Evolutionary conservation across 2,797 vertebrate species (phyloP), one percentile per base, ranked within the genome.

Genomic region (Buceros bicornis): DNA sequence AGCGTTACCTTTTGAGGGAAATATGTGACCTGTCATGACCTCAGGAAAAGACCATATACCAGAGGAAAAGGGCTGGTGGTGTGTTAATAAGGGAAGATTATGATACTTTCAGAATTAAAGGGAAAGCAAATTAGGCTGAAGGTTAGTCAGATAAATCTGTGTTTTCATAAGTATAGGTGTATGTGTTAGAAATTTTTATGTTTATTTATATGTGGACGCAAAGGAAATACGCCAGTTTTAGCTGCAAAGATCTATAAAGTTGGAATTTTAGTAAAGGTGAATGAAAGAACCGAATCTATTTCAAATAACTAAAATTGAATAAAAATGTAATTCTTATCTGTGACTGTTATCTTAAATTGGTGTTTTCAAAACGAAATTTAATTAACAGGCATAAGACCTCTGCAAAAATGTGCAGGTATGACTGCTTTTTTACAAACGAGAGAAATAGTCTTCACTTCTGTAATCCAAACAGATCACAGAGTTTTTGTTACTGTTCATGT

Each of bases 11-110:
- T 95, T 74, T 2, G 11, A 92, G 54, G 65, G 79, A 83, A 80
- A 65, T 28, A 3, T 70, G 48, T 66, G 90, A 95, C 93, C 80
- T 92, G 35, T 50, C 74, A 69, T 72, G 79, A 95, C 87, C 86
- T 90, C 65, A 87, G 93, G 69, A 84, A 92, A 93, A 89, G 73
- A 93, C 76, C 54, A 88, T 42, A 48, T 60, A 58, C 14, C 71
- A 61, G 65, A 81, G 47, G 77, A 91, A 93, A 95, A 93, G 45
- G 42, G 40, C 45, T 77, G 3, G 1, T 66, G 31, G 43, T 82
- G 61, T 60, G 83, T 56, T 94, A 95, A 95, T 92, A 95, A 94
- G 54, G 72, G 62, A 94, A 93, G 91, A 76, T 87, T 92, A 88
- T 86, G 73, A 60, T 65, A 95, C 91, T 94, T 82, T 80, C 35